Evolutionary conservation across 2,888 invertebrate genomes (phyloP).

Genomic region (Trachelus troglodyta): DNA sequence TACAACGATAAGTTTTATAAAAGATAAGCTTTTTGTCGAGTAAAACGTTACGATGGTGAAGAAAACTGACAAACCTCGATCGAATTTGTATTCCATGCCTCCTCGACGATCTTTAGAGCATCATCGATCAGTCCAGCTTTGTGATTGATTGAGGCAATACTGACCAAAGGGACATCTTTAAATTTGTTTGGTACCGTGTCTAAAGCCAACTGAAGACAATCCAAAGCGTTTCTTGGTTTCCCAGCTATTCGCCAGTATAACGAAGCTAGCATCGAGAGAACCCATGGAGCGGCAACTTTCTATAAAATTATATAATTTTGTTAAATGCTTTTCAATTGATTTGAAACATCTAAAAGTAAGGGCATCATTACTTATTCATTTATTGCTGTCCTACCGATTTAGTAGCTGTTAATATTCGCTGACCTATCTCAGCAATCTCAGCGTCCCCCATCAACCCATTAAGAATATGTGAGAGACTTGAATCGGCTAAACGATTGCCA

Average conservation of each 20-base stretch:
- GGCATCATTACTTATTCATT: no score
- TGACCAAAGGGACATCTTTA: conserved; percentile 76
- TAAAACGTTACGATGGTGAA: no score
- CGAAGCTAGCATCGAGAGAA: conserved; percentile 78
- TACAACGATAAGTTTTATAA: background rate
- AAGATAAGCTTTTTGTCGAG: no score
- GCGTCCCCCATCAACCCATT: conserved; percentile 61
- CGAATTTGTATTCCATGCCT: conserved; percentile 73
- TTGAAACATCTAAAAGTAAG: background rate
- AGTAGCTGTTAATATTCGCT: conserved; percentile 79
- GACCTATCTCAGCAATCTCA: conserved; percentile 81
- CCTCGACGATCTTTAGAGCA: conserved; percentile 71
- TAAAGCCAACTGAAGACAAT: conserved; percentile 76
- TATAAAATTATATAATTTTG: conserved; percentile 64
- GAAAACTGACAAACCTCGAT: conserved; percentile 69
- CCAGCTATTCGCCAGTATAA: conserved; percentile 83
- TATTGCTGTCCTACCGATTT: conserved; percentile 69
- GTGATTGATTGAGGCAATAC: conserved; percentile 77
- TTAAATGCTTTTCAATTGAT: background rate
- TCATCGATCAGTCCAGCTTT: conserved; percentile 76
- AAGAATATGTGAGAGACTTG: conserved; percentile 66
- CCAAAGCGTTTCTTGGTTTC: conserved; percentile 75
- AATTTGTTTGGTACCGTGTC: conserved; percentile 71
- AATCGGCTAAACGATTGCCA: conserved; percentile 48
- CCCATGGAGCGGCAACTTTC: conserved; percentile 81